Evolutionary conservation across 2,888 invertebrate genomes (phyloP).

Genomic region (Drosophila fulvimacula): DNA sequence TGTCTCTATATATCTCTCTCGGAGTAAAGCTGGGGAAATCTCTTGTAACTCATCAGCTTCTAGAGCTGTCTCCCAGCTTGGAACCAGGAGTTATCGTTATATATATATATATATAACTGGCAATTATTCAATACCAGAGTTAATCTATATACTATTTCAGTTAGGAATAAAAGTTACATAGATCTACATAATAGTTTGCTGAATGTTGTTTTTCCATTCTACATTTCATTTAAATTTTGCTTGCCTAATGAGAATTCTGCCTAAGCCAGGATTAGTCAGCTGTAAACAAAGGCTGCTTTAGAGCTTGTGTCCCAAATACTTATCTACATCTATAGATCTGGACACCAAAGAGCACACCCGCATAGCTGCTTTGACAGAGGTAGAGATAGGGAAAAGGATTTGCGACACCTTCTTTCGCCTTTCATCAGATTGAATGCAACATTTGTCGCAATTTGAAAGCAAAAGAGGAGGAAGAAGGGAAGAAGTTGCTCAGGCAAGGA

Average conservation of each 20-base stretch:
- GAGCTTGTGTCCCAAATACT: constrained; percentile 13
- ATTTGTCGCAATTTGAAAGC: constrained; percentile 67
- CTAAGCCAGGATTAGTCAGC: constrained; percentile 12
- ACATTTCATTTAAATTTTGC: background rate
- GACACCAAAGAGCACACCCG: constrained; percentile 25
- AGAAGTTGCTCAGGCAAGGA: constrained; percentile 45
- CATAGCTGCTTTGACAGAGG: constrained; percentile 37
- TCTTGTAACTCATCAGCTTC: background rate
- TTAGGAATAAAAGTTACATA: background rate
- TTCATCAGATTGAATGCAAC: constrained; percentile 40
- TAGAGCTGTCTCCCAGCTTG: too few species aligned
- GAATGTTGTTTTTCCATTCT: background rate
- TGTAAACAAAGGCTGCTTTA: constrained; percentile 10
- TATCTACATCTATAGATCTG: constrained; percentile 12
- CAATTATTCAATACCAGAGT: too few species aligned
- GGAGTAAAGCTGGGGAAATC: background rate
- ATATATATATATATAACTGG: too few species aligned
- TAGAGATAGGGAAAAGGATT: constrained; percentile 48
- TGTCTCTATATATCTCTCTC: background rate
- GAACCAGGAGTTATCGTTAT: background rate
- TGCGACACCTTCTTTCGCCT: constrained; percentile 43
- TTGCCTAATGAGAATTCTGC: constrained; percentile 33
- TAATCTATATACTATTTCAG: too few species aligned
- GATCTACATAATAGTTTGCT: background rate
- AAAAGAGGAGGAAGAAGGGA: constrained; percentile 33